These are phyloP conservation scores for Panthera uncia DNA, from an alignment of 2,113 vertebrate species.

Conservation along the genomic window DNA sequence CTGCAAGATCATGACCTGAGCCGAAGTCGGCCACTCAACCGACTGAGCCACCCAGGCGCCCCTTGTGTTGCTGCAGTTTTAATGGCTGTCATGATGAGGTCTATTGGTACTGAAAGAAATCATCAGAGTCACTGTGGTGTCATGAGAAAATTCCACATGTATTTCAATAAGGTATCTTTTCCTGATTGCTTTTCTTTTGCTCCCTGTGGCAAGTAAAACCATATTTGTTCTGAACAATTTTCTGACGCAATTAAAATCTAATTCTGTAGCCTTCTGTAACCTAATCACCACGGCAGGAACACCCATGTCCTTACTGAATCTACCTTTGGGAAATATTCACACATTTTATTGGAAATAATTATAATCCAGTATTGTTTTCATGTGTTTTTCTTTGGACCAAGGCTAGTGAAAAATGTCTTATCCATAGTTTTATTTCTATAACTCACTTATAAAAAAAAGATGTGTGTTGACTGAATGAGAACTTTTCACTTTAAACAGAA, in stretches of 20 bases:
- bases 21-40: no score
- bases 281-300: not conserved
- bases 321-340: not conserved
- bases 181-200: not conserved
- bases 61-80: not conserved
- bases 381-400: not conserved
- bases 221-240: constrained; percentile 29
- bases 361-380: not conserved
- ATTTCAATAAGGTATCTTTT: not conserved
- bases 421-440: not conserved
- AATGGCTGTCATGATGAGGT: not conserved
- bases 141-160: not conserved
- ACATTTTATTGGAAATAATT: constrained; percentile 25
- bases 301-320: not conserved
- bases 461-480: not conserved
- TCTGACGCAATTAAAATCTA: not conserved
- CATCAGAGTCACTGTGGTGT: not conserved
- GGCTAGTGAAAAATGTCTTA: not conserved
- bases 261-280: not conserved
- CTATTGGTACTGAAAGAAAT: not conserved
- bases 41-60: no score
- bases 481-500: constrained; percentile 22
- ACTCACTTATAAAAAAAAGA: not conserved
- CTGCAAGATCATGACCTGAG: no score
- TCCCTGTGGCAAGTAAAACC: constrained; percentile 11